Conservation (phyloP, 2,888 invertebrate species). For the Caenorhabditis virilis region DNA sequence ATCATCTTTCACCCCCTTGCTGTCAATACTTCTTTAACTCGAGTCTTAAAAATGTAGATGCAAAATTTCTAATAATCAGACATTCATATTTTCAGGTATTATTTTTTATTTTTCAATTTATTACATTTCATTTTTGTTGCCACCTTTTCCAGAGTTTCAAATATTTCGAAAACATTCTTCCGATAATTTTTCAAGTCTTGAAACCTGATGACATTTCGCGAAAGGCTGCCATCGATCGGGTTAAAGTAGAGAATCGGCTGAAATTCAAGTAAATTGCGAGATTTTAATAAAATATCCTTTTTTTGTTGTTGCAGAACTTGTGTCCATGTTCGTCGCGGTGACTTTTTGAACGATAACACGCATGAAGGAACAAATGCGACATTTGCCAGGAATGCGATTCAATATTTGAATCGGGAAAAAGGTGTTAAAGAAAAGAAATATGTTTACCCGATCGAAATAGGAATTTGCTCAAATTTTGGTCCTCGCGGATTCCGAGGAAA, state of each 20-base stretch:
- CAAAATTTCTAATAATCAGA: conserved; percentile 10
- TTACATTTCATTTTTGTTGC: no score
- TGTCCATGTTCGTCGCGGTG: conserved; percentile 25
- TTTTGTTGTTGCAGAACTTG: no score
- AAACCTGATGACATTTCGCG: conserved; percentile 2
- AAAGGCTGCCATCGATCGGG: background rate
- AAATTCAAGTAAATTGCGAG: no score
- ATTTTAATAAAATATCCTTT: background rate
- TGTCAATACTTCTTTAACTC: conserved; percentile 14
- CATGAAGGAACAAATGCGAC: conserved; percentile 15
- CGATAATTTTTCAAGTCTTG: conserved; percentile 10
- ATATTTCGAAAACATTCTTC: conserved; percentile 16
- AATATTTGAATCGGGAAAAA: background rate
- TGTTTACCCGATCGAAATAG: no score
- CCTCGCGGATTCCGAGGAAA: no score
- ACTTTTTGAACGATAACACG: conserved; percentile 15
- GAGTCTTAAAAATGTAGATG: conserved; percentile 15
- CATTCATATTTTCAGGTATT: conserved; percentile 32
- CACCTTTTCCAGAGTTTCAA: conserved; percentile 24
- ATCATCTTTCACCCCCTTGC: no score
- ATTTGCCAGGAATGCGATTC: conserved; percentile 16
- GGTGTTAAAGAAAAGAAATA: no score
- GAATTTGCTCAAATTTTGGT: no score
- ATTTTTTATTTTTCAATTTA: no score
- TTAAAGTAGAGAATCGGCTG: no score